Base-by-base conservation (phyloP, 2,888 invertebrate species). In the Thymelicus sylvestris region DNA sequence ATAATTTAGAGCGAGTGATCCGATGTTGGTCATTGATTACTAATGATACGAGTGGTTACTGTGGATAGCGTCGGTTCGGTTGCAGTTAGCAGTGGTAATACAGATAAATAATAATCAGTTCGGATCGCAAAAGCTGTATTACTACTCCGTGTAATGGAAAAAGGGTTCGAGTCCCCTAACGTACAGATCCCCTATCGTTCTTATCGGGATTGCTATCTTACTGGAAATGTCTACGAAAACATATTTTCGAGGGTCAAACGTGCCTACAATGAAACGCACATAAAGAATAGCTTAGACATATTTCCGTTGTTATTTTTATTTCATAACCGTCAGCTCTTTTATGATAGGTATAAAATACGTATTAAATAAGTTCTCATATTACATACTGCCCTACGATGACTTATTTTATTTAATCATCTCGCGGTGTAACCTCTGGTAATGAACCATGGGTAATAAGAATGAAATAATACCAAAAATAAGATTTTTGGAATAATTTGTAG, bases 1-100 rank as follows among this genome's bases (percentile, higher is more conserved):
- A 84, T 85, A 81, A 83, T 85, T 81, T 71, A 55, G 62, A 66
- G 66, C 52, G 41, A 61, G 48, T 71, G 24, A 82, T 62, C 24
- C 41, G 61, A 75, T 73, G 47, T 74, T 73, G 73, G 70, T 67
- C 74, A 72, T 67, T 72, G 73, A 66, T 74, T 67, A 39, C 60
- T 44, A 44, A 50, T 52, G 66, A 44, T 68, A 52, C 38, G 19
- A 55, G 41, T 41, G 41, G 19, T 24, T 57, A 47, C 31, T 39
- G 47, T 47, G 48, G 15, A 48, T 7, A 60, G 55, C n/a, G 57
- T 31, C 38, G 13, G 5, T 12, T 55, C 31, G 5, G 31, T 31
- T 31, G 31, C 31, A 31, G 55, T 63, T 12, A 3, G 7, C 12
- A 7, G 13, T 44, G 1, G 50, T 50, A 50, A 41, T 55, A 38